A percentile compares a stretch with the other conserved stretches of the same genome.
phyloP scores from a whole-genome alignment of 2,888 invertebrate species.

The Folsomia candida region DNA sequence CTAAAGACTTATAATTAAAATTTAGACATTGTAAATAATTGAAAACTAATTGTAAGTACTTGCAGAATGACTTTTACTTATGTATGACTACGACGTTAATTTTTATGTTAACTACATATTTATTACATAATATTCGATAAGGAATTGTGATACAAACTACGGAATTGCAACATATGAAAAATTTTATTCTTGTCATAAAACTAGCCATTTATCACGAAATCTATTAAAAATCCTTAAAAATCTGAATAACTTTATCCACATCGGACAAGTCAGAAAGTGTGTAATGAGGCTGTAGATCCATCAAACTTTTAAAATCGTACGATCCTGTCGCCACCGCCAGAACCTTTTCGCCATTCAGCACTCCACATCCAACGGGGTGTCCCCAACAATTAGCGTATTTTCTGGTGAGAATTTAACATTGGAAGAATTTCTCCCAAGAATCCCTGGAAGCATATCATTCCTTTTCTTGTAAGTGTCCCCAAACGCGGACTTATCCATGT shows the following conservation, averaged over 20 bases:
- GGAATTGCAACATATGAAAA: neutral
- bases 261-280: neutral
- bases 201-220: neutral
- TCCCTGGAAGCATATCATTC: conserved; percentile 9
- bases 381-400: conserved; percentile 15
- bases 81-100: too few species aligned
- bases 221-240: conserved; percentile 8
- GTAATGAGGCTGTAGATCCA: neutral
- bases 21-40: too few species aligned
- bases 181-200: neutral
- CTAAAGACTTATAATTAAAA: too few species aligned
- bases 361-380: conserved; percentile 12
- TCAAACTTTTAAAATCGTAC: neutral
- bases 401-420: neutral
- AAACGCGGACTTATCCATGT: neutral
- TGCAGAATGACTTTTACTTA: too few species aligned
- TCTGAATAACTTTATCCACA: neutral
- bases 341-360: neutral
- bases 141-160: too few species aligned
- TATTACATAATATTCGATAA: too few species aligned
- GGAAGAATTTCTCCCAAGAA: neutral
- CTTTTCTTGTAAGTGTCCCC: conserved; percentile 1
- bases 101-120: too few species aligned
- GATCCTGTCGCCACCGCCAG: conserved; percentile 8
- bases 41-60: too few species aligned